These are phyloP conservation scores for Bursaphelenchus okinawaensis DNA, from an alignment of 2,888 invertebrate species.

Conservation along the genomic window DNA sequence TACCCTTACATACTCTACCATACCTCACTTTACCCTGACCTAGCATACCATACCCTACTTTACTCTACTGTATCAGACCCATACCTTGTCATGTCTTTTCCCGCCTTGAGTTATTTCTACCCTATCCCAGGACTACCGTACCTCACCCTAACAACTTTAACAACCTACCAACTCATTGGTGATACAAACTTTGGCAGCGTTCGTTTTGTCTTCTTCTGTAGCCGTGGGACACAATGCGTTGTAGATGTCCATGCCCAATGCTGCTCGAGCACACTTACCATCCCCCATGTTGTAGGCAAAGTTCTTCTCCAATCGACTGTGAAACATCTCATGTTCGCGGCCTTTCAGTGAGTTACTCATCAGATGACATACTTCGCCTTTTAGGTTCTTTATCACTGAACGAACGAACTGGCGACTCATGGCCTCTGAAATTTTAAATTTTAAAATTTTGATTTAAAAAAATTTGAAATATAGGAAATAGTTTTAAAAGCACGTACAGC, in stretches of 20 bases:
- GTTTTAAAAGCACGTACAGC: too few relatives aligned
- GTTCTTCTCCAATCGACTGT: constrained; percentile 56
- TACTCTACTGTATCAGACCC: too few relatives aligned
- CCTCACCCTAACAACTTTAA: neutral
- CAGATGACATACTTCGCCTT: neutral
- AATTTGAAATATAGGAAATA: too few relatives aligned
- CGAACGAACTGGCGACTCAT: neutral
- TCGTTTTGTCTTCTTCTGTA: constrained; percentile 72
- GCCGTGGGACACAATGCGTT: constrained; percentile 21
- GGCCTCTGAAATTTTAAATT: too few relatives aligned
- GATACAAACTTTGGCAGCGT: constrained; percentile 84
- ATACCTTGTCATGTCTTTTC: too few relatives aligned
- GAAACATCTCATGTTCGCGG: neutral
- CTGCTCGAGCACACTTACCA: constrained; percentile 69
- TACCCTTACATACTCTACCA: too few relatives aligned
- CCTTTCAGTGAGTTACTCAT: neutral
- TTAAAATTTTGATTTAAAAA: too few relatives aligned
- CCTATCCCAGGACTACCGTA: neutral
- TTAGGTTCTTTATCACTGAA: neutral
- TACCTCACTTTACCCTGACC: too few relatives aligned
- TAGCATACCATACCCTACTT: too few relatives aligned
- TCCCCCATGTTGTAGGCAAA: constrained; percentile 83
- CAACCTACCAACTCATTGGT: constrained; percentile 81
- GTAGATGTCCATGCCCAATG: constrained; percentile 59
- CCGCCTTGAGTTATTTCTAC: constrained; percentile 13